phyloP scores from a whole-genome alignment of 2,113 vertebrate species.

The Galbula dea region DNA sequence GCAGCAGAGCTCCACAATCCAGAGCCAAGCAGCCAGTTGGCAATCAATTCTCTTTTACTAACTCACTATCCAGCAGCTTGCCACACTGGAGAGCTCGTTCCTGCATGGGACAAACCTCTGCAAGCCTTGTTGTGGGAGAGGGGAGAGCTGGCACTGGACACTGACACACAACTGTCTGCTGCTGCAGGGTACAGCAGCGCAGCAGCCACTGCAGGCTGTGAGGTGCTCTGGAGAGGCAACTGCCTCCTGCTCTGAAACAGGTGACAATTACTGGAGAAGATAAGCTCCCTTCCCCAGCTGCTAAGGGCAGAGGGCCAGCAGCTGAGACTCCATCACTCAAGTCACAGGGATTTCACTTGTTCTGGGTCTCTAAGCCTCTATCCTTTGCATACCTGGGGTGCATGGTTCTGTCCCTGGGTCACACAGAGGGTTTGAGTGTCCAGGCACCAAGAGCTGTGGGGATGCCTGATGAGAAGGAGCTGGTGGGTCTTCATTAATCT shows the following conservation, averaged over 20 bases:
- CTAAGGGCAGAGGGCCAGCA: neutral
- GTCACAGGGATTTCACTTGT: neutral
- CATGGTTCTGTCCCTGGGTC: neutral
- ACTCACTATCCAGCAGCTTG: neutral
- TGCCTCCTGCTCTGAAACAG: neutral
- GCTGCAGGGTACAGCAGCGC: neutral
- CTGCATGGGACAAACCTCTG: fast-evolving
- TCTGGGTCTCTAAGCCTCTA: neutral
- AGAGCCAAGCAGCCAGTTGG: fast-evolving
- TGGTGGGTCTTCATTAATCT: neutral
- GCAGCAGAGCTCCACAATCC: fast-evolving
- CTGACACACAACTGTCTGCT: fast-evolving
- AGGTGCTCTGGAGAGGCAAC: neutral
- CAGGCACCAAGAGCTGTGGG: neutral
- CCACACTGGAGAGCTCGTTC: neutral
- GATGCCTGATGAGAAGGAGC: neutral
- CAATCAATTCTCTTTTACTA: no score
- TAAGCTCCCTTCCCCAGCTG: neutral
- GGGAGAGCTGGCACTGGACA: neutral
- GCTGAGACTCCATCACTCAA: neutral
- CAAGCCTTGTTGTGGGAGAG: neutral
- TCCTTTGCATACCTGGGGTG: neutral
- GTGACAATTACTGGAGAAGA: fast-evolving
- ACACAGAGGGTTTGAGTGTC: neutral
- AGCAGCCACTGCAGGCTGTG: no score